phyloP scores from a whole-genome alignment of 2,888 invertebrate genomes.

The Thecophora atra region DNA sequence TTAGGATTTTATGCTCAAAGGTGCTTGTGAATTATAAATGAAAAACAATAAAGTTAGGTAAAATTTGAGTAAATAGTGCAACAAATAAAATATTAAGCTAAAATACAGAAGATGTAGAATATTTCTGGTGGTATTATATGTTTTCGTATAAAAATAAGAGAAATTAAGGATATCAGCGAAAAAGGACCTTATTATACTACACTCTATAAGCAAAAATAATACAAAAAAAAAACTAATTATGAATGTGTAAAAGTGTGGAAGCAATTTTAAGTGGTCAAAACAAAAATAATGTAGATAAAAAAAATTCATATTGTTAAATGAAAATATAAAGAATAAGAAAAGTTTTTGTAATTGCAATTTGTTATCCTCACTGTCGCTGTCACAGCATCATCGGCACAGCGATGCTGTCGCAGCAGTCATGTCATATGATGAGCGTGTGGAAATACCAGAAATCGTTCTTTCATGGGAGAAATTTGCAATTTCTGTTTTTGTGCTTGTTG shows the following conservation, averaged over 20 bases:
- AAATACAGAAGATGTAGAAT: slow-evolving; percentile 24
- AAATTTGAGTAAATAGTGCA: not conserved
- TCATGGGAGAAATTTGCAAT: slow-evolving; percentile 43
- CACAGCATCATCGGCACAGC: slow-evolving; percentile 29
- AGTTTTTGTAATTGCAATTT: not conserved
- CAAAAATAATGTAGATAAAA: slow-evolving; percentile 33
- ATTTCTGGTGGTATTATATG: slow-evolving; percentile 3
- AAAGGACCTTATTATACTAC: not conserved
- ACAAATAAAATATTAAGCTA: slow-evolving; percentile 9
- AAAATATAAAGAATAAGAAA: not conserved
- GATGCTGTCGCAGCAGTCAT: slow-evolving; percentile 40
- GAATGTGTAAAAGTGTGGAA: not conserved
- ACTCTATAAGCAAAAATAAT: not conserved
- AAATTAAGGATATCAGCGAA: not conserved
- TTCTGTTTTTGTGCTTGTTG: slow-evolving; percentile 41
- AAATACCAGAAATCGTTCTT: slow-evolving; percentile 17
- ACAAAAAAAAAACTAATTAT: not conserved
- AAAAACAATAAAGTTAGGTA: slow-evolving; percentile 3
- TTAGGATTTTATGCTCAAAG: slow-evolving; percentile 4
- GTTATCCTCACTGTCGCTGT: not conserved
- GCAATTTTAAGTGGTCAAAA: not conserved
- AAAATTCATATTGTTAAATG: not conserved
- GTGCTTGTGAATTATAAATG: slow-evolving; percentile 20
- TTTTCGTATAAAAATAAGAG: not conserved
- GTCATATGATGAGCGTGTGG: not conserved